Conservation (phyloP, 1,140 invertebrate species). For the Amyelois transitella region DNA sequence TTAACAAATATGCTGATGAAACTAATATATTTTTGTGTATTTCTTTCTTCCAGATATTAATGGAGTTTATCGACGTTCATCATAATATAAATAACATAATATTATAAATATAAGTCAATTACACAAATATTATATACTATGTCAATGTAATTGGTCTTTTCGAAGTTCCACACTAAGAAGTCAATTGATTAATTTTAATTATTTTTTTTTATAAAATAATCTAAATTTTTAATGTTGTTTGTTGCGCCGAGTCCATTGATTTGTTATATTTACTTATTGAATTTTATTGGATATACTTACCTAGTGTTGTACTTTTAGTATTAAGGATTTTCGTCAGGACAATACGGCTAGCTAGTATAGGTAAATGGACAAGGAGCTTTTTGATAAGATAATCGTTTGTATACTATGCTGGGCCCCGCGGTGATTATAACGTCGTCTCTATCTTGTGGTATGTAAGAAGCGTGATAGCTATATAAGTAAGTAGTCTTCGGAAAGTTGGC, state of each 20-base stretch:
- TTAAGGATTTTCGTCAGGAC: conserved; percentile 24
- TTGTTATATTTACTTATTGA: conserved; percentile 7
- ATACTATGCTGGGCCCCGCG: not conserved
- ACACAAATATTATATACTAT: not conserved
- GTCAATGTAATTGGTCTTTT: conserved; percentile 1
- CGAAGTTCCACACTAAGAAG: conserved; percentile 4
- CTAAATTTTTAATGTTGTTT: not conserved
- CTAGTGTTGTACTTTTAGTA: conserved; percentile 39
- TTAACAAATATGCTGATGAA: not conserved
- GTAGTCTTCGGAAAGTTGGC: not conserved
- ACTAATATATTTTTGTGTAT: not conserved
- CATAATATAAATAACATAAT: no score
- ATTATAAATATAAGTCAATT: conserved; percentile 4
- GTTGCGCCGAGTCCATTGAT: not conserved
- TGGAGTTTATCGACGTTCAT: not conserved
- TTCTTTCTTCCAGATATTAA: not conserved
- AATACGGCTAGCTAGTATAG: not conserved
- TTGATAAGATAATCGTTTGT: not conserved
- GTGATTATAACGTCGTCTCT: not conserved
- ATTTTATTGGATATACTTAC: conserved; percentile 25
- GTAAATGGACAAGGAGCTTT: not conserved
- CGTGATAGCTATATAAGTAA: not conserved
- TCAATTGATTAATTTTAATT: conserved; percentile 5
- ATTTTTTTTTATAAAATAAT: conserved; percentile 1
- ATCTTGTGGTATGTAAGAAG: no score